Base-by-base conservation (phyloP, 2,888 invertebrate genomes). In the Drosophila infuscata region DNA sequence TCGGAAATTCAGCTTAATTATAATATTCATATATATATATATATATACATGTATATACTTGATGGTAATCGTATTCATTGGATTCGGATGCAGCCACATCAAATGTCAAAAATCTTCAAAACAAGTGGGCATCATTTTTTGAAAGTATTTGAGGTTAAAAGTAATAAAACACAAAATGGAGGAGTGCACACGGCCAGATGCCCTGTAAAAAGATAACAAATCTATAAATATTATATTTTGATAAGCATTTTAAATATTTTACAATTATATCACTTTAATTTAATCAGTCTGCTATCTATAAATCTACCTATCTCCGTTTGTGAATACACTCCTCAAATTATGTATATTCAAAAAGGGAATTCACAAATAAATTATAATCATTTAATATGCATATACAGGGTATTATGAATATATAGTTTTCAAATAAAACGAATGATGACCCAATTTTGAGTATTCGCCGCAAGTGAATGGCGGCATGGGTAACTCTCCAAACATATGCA, bases 381-480 rank as follows among this genome's bases (percentile, higher is more conserved):
- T 25, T 46, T 46, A 7, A 29, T 30, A 38, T 36, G 12, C 32
- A 32, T 51, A 36, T 25, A 2, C 46, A 74, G 69, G 75, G 79
- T 76, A 75, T 75, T 33, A 49, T 54, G 33, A 33, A 49, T 48
- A 30, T 32, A 17, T 36, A 33, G 49, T 67, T 46, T 49, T 56
- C 20, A 29, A 66, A 65, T 68, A 69, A 81, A 81, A 73, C 53
- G 64, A 82, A 56, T 73, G 83, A 76, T 81, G 81, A 74, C 83
- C 83, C 83, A 83, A 83, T 83, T 81, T 74, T 3, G 41, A 59
- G 59, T 67, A 56, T 76, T 70, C 66, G 59, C 70, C 62, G 53
- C 76, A 84, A 88, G 89, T 84, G 85, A 89, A 85, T 82, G 84
- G 88, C 65, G 51, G 66, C 60, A 8, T 25, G 66, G 59, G 58